Base-by-base conservation (phyloP, 1,140 invertebrate species). In the Chrysopa pallens region DNA sequence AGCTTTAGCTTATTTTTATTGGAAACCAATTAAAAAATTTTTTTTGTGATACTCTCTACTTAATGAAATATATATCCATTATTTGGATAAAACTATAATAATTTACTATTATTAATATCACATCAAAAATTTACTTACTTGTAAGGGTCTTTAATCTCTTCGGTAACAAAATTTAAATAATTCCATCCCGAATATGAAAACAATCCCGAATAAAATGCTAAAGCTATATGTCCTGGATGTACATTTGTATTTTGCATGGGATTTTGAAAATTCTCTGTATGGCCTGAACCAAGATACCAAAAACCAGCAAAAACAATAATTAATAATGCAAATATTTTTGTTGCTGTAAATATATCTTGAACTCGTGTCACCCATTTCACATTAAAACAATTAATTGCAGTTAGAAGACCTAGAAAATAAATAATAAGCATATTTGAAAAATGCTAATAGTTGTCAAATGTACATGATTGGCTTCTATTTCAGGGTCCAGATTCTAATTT, bases 171-270 rank as follows among this genome's bases (percentile, higher is more conserved):
- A 62, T 90, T 90, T 31, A 90, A 67, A 53, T 81, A 85, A 61
- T 85, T 85, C 79, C 89, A 98, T 46, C 93, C 93, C 27, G 91
- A 91, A 63, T 95, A 98, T 0, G 92, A 94, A 64, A 96, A 98
- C n/a, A 98, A 70, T 29, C 92, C 93, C 6, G 82, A 88, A 59
- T 97, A 98, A 62, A 97, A 91, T 0, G 90, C 84, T 1, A 95
- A 65, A 0, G 91, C 86, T 42, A 95, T 80, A 44, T 74, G 71
- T 6, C 85, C 83, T 2, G 88, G 78, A 36, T 80, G 64, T 0
- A 70, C 76, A 36, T 76, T 73, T 0, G 85, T 83, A 4, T 79
- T 76, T 47, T 76, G 68, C 67, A 94, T 93, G 5, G 87, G 78
- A 35, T 75, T 63, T 5, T 73, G 48, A 45, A 94, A 87, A 50